Evolutionary conservation across 2,797 vertebrate genomes (phyloP).

Genomic region (Podarcis lilfordi): DNA sequence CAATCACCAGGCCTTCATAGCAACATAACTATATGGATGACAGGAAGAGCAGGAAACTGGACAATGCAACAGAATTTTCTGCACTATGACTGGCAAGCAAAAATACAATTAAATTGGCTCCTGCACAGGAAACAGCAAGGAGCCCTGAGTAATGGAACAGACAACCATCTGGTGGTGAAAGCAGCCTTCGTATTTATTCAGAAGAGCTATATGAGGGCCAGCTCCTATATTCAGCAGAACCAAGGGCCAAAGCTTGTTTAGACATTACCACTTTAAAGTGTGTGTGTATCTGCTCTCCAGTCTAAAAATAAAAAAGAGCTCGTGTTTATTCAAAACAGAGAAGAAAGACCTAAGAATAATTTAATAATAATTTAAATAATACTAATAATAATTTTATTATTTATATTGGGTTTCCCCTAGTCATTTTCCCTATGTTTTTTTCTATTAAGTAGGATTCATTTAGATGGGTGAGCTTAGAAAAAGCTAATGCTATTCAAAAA

Average conservation of each 20-base stretch:
- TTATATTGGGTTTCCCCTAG: neutral
- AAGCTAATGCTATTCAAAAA: neutral
- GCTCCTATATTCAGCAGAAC: too few relatives aligned
- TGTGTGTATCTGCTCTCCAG: neutral
- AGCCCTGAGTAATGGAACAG: neutral
- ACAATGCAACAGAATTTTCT: neutral
- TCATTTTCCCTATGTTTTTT: neutral
- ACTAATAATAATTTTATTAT: too few relatives aligned
- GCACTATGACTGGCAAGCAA: neutral
- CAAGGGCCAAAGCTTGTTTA: too few relatives aligned
- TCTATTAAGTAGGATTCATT: too few relatives aligned
- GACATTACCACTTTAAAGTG: neutral
- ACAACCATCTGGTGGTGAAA: neutral
- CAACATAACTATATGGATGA: neutral
- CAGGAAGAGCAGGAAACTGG: neutral
- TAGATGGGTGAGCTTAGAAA: neutral
- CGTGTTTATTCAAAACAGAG: neutral
- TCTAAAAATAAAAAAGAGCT: neutral
- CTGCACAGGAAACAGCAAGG: rapidly evolving
- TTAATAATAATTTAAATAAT: too few relatives aligned
- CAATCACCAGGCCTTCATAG: too few relatives aligned
- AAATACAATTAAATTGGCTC: neutral
- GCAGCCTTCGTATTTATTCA: neutral
- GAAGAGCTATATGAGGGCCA: too few relatives aligned
- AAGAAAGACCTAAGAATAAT: neutral